phyloP scores from a whole-genome alignment of 2,888 invertebrate species.

The Crocallis elinguaria region DNA sequence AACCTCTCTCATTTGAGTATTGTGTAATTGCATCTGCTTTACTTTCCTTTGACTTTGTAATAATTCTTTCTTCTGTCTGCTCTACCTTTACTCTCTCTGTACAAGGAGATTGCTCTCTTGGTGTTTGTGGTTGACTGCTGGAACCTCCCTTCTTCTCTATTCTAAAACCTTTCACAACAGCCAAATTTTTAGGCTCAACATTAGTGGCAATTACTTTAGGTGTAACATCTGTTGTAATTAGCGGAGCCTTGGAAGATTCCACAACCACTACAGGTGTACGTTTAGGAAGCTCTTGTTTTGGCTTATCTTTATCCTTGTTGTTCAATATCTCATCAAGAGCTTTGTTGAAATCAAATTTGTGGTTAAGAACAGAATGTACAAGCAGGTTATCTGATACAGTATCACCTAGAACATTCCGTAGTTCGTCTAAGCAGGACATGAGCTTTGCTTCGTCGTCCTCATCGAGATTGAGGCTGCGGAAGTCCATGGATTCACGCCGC shows the following conservation, averaged over 20 bases:
- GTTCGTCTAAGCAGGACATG: constrained; percentile 92
- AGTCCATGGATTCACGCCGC: constrained; percentile 77
- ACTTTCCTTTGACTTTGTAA: constrained; percentile 79
- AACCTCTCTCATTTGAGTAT: constrained; percentile 90
- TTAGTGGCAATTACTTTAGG: constrained; percentile 74
- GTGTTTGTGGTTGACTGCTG: constrained; percentile 77
- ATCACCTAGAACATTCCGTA: constrained; percentile 92
- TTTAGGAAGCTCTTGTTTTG: constrained; percentile 48
- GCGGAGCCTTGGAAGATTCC: constrained; percentile 59
- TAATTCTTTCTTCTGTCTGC: constrained; percentile 70
- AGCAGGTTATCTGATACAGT: constrained; percentile 89
- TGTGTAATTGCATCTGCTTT: constrained; percentile 85
- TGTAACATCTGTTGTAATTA: constrained; percentile 54
- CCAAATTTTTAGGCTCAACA: constrained; percentile 68
- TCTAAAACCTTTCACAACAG: constrained; percentile 86
- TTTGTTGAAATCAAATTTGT: constrained; percentile 89
- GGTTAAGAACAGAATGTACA: constrained; percentile 88
- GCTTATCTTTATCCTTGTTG: constrained; percentile 53
- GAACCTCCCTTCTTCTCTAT: constrained; percentile 58
- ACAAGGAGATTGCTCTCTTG: constrained; percentile 88
- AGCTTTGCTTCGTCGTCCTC: constrained; percentile 90
- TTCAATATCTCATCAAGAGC: constrained; percentile 90
- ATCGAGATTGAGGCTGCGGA: constrained; percentile 80
- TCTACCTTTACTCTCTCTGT: constrained; percentile 82
- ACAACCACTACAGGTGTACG: constrained; percentile 49